Evolutionary conservation across 2,888 invertebrate genomes (phyloP).

Genomic region (Nemoura dubitans): DNA sequence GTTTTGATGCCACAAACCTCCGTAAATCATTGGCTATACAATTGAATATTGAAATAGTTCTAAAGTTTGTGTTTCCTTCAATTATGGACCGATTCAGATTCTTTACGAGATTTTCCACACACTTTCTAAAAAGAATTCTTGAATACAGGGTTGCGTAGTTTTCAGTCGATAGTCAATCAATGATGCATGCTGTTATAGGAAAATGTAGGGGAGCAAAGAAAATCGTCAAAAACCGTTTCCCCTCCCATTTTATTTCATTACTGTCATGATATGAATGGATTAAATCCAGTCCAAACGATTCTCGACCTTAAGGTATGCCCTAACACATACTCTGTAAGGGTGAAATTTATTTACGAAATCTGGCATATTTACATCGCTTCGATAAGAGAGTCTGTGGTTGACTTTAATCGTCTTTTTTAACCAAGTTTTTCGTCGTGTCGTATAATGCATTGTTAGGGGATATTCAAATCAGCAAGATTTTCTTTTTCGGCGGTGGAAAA

Average conservation of each 20-base stretch:
- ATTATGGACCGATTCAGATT: too few relatives aligned
- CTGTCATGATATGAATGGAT: constrained; percentile 2
- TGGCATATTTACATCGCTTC: not conserved
- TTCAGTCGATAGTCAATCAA: not conserved
- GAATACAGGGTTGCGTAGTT: not conserved
- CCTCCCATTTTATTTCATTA: not conserved
- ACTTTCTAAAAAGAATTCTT: not conserved
- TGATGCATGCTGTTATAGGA: not conserved
- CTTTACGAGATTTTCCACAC: too few relatives aligned
- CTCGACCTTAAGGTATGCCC: not conserved
- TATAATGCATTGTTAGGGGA: constrained; percentile 4
- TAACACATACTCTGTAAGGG: not conserved
- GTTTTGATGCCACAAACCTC: too few relatives aligned
- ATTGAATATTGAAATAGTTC: too few relatives aligned
- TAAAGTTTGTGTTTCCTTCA: too few relatives aligned
- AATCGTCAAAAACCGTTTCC: not conserved
- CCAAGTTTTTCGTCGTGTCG: not conserved
- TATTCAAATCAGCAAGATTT: not conserved
- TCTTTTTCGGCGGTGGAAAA: not conserved
- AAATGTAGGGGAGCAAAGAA: not conserved
- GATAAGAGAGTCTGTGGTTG: constrained; percentile 22
- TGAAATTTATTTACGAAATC: not conserved
- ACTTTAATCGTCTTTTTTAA: constrained; percentile 19
- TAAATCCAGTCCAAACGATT: not conserved
- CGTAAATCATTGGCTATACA: too few relatives aligned